Base-by-base conservation (phyloP, 2,888 invertebrate genomes). In the Eilema griseolum region DNA sequence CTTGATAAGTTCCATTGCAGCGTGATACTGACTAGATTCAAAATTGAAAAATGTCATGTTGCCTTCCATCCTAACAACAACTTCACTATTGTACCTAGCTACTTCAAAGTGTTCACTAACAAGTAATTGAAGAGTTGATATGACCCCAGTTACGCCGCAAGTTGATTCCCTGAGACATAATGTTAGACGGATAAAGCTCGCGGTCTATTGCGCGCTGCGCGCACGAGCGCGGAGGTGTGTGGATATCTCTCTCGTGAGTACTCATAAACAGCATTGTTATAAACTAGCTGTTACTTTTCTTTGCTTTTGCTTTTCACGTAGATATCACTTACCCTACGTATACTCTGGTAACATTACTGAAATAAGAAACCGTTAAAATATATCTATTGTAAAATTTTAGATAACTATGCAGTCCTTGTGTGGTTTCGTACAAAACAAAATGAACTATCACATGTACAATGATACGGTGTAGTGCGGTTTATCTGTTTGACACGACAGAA, bases 111-210 rank as follows among this genome's bases (percentile, higher is more conserved):
- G 52, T 16, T 52, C 52, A 8, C 8, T 8, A 52, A 52, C 52
- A n/a, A 52, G 52, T 52, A n/a, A 52, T 52, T 52, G 52, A 52
- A 52, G 52, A 52, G 52, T 52, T 52, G 52, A 52, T 52, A 52
- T 52, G n/a, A 52, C 52, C 46, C 3, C 7, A 46, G 52, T 52
- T 52, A 52, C n/a, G 10, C 52, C n/a, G 7, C 46, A 20, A 52
- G 52, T n/a, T 52, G n/a, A 52, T n/a, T 52, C 52, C 52, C 52
- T 52, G n/a, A n/a, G 52, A 52, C n/a, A n/a, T n/a, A n/a, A 46
- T 20, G 52, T n/a, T 10, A 52, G n/a, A 20, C 52, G n/a, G 52
- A 3, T 52, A n/a, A 46, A 52, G n/a, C 52, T 52, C n/a, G 52
- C 20, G 10, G 52, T 52, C 52, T 52, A 52, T 52, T n/a, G 10